Evolutionary conservation across 2,113 vertebrate species (phyloP), one percentile per base, ranked within the genome.

Genomic region (Macquaria australasica): DNA sequence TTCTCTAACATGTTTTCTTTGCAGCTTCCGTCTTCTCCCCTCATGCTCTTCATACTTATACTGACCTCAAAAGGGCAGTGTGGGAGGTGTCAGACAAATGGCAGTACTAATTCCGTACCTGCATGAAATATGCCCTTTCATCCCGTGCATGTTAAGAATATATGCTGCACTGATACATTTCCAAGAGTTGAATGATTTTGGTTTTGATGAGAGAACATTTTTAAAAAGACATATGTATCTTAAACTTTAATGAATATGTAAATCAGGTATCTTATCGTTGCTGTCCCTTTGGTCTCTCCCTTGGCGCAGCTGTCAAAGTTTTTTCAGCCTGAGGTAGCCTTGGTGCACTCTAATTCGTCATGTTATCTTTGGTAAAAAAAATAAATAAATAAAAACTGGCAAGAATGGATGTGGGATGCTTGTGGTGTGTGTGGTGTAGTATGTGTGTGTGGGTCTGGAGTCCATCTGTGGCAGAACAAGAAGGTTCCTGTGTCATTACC

Each of bases 401-500:
- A 69, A 45, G 45, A 71, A 73, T 48, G 59, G 23, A 41, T 79
- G 43, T 6, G 4, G 16, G 16, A 43, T 59, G 34, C 9, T 11
- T 53, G 18, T 34, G n/a, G 39, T 58, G 59, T 80, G 71, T 77
- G 76, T 4, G 60, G 66, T 78, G 69, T 8, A 23, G 58, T 31
- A n/a, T n/a, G 37, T 41, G 53, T 73, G 34, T 71, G 67, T 25
- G 53, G 34, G 62, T 89, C 90, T 80, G 4, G 51, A 73, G 88
- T 92, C 86, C 92, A 93, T 94, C 93, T 94, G 91, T 77, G 76
- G 77, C 81, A 90, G 82, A 92, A 90, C 89, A 94, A 92, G 91
- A 86, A 88, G 87, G 89, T 92, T 94, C 89, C 88, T 86, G 87
- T 94, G 92, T 94, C 92, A 95, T 95, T 94, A 89, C 88, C 93